Conservation (phyloP, 2,888 invertebrate genomes). For the Tenthredo amoena region DNA sequence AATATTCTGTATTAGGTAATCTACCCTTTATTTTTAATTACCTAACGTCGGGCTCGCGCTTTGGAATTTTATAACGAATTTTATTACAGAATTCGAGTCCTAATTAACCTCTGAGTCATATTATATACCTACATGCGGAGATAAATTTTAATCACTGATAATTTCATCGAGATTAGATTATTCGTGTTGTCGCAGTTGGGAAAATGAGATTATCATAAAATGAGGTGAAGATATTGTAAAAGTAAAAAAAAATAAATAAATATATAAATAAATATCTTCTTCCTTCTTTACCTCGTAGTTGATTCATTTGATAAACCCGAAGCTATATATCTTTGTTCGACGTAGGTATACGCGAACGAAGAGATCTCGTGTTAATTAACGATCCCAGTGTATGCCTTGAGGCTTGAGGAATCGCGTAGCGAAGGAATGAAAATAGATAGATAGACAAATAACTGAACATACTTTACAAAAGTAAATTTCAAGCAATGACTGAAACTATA, state of each 20-base stretch:
- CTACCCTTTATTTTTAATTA: not conserved
- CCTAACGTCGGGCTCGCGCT: not conserved
- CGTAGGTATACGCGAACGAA: not conserved
- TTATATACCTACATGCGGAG: not conserved
- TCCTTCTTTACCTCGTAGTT: not conserved
- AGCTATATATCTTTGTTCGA: not conserved
- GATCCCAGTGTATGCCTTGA: not conserved
- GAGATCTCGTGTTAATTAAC: slow-evolving; percentile 10
- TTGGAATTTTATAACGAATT: not conserved
- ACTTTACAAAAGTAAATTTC: not conserved
- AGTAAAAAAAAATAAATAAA: not conserved
- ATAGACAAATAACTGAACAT: slow-evolving; percentile 7
- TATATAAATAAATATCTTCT: not conserved
- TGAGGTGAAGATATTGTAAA: not conserved
- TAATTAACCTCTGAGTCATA: not conserved
- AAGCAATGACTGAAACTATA: not conserved
- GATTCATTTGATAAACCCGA: not conserved
- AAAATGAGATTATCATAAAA: not conserved
- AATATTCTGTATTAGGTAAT: not conserved
- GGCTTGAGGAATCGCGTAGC: not conserved
- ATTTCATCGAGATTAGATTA: not conserved
- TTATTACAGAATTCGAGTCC: not conserved
- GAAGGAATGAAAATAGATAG: not conserved
- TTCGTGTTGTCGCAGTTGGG: not conserved
- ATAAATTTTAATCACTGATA: not conserved